A percentile compares a stretch with the other conserved stretches of the same genome.
phyloP scores from a whole-genome alignment of 35 echinoderm and acorn worm genomes.

The Holothuria glaberrima region DNA sequence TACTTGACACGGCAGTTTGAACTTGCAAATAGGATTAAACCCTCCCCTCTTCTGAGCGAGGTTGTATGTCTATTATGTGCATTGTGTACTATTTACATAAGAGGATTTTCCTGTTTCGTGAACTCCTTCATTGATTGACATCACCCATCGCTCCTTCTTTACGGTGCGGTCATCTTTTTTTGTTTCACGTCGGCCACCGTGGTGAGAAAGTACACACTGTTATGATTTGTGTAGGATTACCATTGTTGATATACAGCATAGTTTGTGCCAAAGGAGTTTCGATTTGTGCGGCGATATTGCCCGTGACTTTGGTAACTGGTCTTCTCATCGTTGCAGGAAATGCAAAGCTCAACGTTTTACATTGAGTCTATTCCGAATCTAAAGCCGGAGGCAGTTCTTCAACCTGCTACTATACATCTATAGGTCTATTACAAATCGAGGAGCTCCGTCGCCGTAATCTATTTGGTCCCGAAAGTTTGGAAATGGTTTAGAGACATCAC shows the following conservation, averaged over 20 bases:
- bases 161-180: neutral
- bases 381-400: neutral
- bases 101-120: slow-evolving; percentile 4
- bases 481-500: no score
- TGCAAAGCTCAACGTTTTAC: neutral
- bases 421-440: neutral
- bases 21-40: slow-evolving; percentile 47
- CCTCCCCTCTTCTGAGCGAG: neutral
- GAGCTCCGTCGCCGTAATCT: neutral
- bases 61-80: no score
- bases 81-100: neutral
- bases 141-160: no score
- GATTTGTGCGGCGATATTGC: slow-evolving; percentile 5
- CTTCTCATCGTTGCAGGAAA: neutral
- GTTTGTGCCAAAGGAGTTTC: neutral
- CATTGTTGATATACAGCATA: slow-evolving; percentile 10
- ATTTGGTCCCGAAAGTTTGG: no score
- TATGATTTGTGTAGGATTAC: slow-evolving; percentile 28
- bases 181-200: neutral
- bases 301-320: neutral
- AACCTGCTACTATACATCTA: neutral
- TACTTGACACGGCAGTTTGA: slow-evolving; percentile 10
- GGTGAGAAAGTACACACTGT: neutral
- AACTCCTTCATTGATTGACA: slow-evolving; percentile 1
- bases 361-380: no score